Base-by-base conservation (phyloP, 2,888 invertebrate species). In the Macrosoma leucophasiata region DNA sequence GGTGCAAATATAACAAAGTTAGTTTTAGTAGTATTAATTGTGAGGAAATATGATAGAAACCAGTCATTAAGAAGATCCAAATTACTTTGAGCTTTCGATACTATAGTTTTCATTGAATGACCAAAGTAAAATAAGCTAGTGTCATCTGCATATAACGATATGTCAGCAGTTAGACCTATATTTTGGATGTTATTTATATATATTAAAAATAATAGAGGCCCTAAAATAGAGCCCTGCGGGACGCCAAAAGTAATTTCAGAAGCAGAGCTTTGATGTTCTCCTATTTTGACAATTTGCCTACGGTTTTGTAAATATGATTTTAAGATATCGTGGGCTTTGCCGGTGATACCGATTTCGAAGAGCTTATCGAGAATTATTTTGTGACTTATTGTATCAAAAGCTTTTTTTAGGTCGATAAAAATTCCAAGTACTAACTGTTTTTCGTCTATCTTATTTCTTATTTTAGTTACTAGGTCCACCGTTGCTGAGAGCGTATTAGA, bases 81-180 rank as follows among this genome's bases (percentile, higher is more conserved):
- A 20, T 44, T 39, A 4, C 23, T 25, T 30, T 43, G 43, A 11
- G 41, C 43, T 6, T 24, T 2, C 24, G 4, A 3, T 2, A 36
- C 21, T 4, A 42, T 26, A 7, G 14, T 4, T 3, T 36, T 6
- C 2, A 43, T 39, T 10, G 12, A 22, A 12, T 29, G n/a, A 6
- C 43, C 43, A 30, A 34, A 44, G 11, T 45, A 41, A 14, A 44
- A 48, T 10, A 45, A 20, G 17, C 41, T 29, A 5, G 44, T 47
- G 21, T 47, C 39, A 22, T 44, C 47, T 1, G 42, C 44, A 22
- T 39, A 47, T 3, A 47, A 10, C 5, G 35, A 39, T 4, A 43
- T 4, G 14, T 46, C 20, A 3, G 38, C 40, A 1, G 17, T 12
- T 8, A 46, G 13, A 3, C 29, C 36, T 4, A 42, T n/a, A 1